Evolutionary conservation across 2,113 vertebrate genomes (phyloP).

Genomic region (Okapia johnstoni): DNA sequence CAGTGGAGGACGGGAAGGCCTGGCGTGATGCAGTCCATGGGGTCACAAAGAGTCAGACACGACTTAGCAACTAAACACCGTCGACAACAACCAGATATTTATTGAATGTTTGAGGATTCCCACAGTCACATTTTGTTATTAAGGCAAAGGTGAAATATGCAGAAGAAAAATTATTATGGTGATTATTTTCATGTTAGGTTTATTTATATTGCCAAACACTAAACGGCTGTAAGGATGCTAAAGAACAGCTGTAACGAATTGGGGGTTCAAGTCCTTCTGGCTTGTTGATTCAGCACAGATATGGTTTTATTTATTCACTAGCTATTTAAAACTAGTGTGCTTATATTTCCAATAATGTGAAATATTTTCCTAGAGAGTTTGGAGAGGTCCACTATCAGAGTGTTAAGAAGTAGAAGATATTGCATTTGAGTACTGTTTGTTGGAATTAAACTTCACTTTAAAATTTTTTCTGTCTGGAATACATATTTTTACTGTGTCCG

Average conservation of each 20-base stretch:
- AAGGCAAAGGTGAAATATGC: not conserved
- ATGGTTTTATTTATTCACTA: not conserved
- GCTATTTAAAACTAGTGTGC: not conserved
- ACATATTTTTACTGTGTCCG: not conserved
- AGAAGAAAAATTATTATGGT: not conserved
- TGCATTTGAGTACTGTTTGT: not conserved
- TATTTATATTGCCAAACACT: conserved; percentile 24
- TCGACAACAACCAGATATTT: not conserved
- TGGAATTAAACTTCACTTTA: not conserved
- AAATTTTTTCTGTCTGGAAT: not conserved
- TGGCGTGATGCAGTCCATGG: rapidly evolving
- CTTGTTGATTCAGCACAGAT: not conserved
- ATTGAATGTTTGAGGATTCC: not conserved
- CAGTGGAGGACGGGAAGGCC: not conserved
- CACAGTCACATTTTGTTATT: conserved; percentile 7
- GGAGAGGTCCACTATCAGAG: not conserved
- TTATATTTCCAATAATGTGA: not conserved
- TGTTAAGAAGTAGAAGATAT: not conserved
- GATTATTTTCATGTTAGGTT: not conserved
- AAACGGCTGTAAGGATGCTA: not conserved
- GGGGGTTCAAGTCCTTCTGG: not conserved
- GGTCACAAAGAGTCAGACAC: not conserved
- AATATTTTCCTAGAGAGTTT: not conserved
- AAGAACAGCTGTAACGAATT: not conserved
- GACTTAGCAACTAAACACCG: not conserved